Percentiles rank a stretch among this genome's conserved stretches.
phyloP scores from a whole-genome alignment of 2,113 vertebrate species.

The Potamarius usumacintae region DNA sequence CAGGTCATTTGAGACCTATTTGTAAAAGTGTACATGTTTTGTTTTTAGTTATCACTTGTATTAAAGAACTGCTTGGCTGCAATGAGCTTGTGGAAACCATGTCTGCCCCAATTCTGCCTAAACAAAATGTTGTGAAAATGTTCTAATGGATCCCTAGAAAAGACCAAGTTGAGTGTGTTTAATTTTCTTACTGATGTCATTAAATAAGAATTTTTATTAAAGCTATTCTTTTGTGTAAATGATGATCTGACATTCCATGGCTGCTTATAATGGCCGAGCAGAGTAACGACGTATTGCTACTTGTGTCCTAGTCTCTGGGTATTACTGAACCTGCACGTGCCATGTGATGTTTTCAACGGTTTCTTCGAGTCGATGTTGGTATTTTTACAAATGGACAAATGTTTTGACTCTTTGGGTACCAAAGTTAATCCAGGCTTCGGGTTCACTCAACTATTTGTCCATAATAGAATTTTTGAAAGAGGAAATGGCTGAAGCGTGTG shows the following conservation, averaged over 20 bases:
- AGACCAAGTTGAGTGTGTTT: not conserved
- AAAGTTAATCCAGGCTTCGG: not conserved
- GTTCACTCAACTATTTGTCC: constrained; percentile 7
- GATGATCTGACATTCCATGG: not conserved
- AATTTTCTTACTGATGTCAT: not conserved
- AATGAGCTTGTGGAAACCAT: not conserved
- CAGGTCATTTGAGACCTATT: constrained; percentile 8
- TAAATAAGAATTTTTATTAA: not conserved
- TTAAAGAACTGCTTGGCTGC: not conserved
- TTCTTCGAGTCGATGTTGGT: not conserved
- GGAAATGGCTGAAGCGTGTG: not conserved
- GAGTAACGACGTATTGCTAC: not conserved
- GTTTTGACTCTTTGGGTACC: constrained; percentile 13
- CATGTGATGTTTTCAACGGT: not conserved
- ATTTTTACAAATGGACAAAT: constrained; percentile 9
- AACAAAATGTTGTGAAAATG: not conserved
- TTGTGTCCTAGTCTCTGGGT: not conserved
- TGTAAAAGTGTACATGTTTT: constrained; percentile 12
- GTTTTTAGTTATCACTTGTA: not conserved
- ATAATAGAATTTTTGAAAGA: constrained; percentile 10
- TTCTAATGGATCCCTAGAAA: not conserved
- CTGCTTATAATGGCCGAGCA: not conserved
- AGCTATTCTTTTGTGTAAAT: constrained; percentile 4
- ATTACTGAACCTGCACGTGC: not conserved
- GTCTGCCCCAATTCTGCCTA: not conserved